Percentiles rank a stretch among this genome's conserved stretches.
phyloP scores from a whole-genome alignment of 2,797 vertebrate species.

The Eulemur mongoz region DNA sequence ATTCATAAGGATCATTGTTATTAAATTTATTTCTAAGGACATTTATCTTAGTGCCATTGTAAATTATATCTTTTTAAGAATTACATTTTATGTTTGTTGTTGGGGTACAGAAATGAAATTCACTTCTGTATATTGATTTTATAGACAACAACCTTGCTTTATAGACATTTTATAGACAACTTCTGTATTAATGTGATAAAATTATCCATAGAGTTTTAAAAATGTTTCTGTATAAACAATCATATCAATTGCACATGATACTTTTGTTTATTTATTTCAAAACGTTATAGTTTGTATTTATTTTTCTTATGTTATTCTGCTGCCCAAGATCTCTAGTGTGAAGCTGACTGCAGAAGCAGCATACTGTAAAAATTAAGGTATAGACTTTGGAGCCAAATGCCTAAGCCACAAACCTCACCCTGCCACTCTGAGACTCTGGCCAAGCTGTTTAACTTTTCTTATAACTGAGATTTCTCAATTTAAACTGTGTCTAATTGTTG shows the following conservation, averaged over 20 bases:
- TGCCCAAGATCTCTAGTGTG: background rate
- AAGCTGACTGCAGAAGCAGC: background rate
- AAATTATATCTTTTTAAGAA: background rate
- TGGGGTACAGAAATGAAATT: background rate
- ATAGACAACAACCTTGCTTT: background rate
- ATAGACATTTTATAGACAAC: background rate
- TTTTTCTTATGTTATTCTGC: background rate
- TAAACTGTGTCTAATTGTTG: background rate
- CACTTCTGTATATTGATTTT: background rate
- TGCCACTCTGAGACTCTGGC: background rate
- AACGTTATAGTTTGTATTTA: background rate
- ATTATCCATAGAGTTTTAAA: background rate
- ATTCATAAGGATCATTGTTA: background rate
- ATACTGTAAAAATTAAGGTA: background rate
- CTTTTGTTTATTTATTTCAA: background rate
- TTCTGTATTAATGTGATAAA: background rate
- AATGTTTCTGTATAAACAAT: background rate
- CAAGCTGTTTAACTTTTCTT: slow-evolving; percentile 6
- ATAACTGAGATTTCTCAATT: background rate
- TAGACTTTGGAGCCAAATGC: background rate
- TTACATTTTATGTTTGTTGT: background rate
- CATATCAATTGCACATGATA: background rate
- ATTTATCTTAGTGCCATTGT: background rate
- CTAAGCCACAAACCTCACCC: background rate
- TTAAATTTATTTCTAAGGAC: background rate